Base-by-base conservation (phyloP, 2,888 invertebrate genomes). In the Drosophila tripunctata region DNA sequence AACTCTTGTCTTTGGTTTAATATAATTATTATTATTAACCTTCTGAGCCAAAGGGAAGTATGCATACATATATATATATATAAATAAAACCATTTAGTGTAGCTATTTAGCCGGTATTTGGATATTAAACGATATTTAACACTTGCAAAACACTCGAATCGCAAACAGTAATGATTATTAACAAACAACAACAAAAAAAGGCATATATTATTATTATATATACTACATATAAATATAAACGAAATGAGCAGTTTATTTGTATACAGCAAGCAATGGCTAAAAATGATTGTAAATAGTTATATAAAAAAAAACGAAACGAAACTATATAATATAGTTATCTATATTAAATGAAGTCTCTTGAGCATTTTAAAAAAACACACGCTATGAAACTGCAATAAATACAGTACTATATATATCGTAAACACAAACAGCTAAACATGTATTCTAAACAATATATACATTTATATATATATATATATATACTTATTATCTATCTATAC, bases 101-200 rank as follows among this genome's bases (percentile, higher is more conserved):
- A 60, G 54, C 24, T 44, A 58, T 50, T 47, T 41, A 41, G 33
- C 17, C 57, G 57, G 33, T 57, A 52, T 72, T 64, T 68, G 60
- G 64, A 72, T 64, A 72, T 74, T 74, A 44, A 45, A 15, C 52
- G 72, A 72, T 72, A 72, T 73, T 67, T 52, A 58, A 67, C 54
- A 30, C 24, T 33, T 47, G 40, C 7, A 38, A 40, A 14, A 31
- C 40, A 68, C 58, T 74, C 72, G 69, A 72, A 74, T 73, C n/a
- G n/a, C n/a, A n/a, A n/a, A 55, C 47, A 44, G 38, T 47, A 44
- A n/a, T 47, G 35, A 67, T 64, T 51, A 73, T 67, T 51, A 62
- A 57, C 14, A 24, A 36, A 41, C 19, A 22, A 40, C n/a, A 15
- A 19, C 17, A 43, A 43, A 50, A 40, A 54, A 52, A 51, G 41